Evolutionary conservation across 2,888 invertebrate species (phyloP), one percentile per base, ranked within the genome.

Genomic region (Homarus gammarus): DNA sequence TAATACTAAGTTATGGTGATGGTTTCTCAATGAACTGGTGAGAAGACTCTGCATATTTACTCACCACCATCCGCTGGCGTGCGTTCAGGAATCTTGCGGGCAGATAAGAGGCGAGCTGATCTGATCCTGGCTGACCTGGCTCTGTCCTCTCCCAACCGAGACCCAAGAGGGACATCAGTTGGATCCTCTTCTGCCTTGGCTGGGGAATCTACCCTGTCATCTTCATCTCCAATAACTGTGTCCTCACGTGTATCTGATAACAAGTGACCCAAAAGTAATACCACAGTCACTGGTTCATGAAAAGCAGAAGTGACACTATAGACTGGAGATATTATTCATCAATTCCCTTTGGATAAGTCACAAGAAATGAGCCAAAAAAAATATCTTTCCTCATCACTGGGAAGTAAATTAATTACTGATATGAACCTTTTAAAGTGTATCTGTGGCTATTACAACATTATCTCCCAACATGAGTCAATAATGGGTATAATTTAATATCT

Each of bases 71-170:
- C 75, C 44, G 27, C 44, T 3, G 75, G 75, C 44, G n/a, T 44
- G 15, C 75, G 75, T n/a, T 27, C 44, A 44, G 75, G 38, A 40
- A n/a, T 27, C 75, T 75, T 75, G 75, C 86, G 86, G 27, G 81
- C 87, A 22, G 87, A 87, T 49, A 78, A 27, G 22, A 86, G 68
- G n/a, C 87, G 40, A 0, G 88, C 83, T 1, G 82, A 91, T 78
- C 88, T 88, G 68, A 90, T 64, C 40, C 91, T 75, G 27, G 91
- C 91, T 8, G 91, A 91, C 22, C 91, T 72, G 3, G 90, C 91
- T 8, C 91, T 82, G 61, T 91, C 91, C 64, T 91, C 91, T 38
- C 91, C 91, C 1, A 91, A 83, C 27, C 84, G 75, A 3, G 90
- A 90, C n/a, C 91, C 91, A 27, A 91, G 56, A 8, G 91, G 91